These are phyloP conservation scores for Platycnemis pennipes DNA, from an alignment of 2,888 invertebrate species.

Conservation along the genomic window DNA sequence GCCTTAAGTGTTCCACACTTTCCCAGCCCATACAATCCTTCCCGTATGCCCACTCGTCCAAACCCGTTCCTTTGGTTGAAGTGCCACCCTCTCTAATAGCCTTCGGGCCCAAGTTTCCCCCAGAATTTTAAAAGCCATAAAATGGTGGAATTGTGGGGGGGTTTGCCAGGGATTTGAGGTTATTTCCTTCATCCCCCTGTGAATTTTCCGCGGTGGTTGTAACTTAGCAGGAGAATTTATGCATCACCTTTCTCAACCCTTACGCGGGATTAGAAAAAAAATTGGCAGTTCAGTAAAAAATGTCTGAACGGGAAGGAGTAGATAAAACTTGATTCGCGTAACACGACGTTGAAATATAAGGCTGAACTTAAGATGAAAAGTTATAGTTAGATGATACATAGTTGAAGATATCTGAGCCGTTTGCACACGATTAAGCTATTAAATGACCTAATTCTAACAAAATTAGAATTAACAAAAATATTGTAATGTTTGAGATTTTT, in stretches of 20 bases:
- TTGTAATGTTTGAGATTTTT: no score
- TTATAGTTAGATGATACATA: no score
- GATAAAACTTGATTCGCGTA: no score
- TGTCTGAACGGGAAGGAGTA: not conserved
- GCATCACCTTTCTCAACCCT: not conserved
- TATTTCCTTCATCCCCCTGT: not conserved
- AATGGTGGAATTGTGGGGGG: not conserved
- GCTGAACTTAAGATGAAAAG: no score
- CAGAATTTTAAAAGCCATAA: constrained; percentile 22
- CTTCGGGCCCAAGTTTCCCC: not conserved
- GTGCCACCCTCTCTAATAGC: not conserved
- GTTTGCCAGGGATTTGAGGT: no score
- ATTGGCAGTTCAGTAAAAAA: not conserved
- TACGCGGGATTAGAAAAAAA: not conserved
- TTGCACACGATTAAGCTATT: no score
- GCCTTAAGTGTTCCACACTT: not conserved
- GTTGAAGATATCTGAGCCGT: no score
- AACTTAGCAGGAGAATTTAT: not conserved
- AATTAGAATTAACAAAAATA: no score
- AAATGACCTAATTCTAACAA: no score
- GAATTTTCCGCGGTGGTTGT: not conserved
- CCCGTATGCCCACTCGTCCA: not conserved
- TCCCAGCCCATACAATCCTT: not conserved
- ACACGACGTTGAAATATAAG: no score
- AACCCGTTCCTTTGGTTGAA: no score